Evolutionary conservation across 2,797 vertebrate species (phyloP).

Genomic region (Neoniphon sammara): DNA sequence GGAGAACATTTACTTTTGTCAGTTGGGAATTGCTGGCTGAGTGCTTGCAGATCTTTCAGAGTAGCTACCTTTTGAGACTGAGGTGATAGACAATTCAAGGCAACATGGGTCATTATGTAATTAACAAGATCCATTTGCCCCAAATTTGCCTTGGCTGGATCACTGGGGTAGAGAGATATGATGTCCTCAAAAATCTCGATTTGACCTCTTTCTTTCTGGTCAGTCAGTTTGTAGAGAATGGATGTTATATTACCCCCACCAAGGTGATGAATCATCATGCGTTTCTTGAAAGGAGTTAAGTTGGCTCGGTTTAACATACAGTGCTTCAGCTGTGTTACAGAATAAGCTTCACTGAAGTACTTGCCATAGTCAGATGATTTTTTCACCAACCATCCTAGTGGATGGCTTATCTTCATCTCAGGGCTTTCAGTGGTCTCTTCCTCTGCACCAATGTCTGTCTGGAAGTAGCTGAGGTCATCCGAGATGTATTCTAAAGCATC

Average conservation of each 20-base stretch:
- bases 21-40: conserved; percentile 77
- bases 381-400: conserved; percentile 81
- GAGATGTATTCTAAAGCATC: conserved; percentile 87
- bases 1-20: conserved; percentile 76
- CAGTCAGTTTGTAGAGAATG: conserved; percentile 81
- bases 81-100: conserved; percentile 79
- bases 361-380: conserved; percentile 79
- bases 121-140: conserved; percentile 79
- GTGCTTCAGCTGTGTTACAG: not conserved
- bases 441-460: conserved; percentile 82
- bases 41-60: conserved; percentile 74
- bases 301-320: conserved; percentile 5
- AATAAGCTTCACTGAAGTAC: conserved; percentile 76
- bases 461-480: conserved; percentile 88
- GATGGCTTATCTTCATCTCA: conserved; percentile 78
- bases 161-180: conserved; percentile 78
- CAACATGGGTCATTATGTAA: conserved; percentile 82
- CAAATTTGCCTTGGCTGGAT: conserved; percentile 67
- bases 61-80: conserved; percentile 68
- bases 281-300: conserved; percentile 76
- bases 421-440: conserved; percentile 52
- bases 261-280: conserved; percentile 79
- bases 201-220: conserved; percentile 67
- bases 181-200: conserved; percentile 75
- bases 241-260: conserved; percentile 85